Percentiles rank a stretch among this genome's conserved stretches.
These are phyloP conservation scores for Thumatha senex DNA, from an alignment of 2,888 invertebrate species.

Conservation along the genomic window DNA sequence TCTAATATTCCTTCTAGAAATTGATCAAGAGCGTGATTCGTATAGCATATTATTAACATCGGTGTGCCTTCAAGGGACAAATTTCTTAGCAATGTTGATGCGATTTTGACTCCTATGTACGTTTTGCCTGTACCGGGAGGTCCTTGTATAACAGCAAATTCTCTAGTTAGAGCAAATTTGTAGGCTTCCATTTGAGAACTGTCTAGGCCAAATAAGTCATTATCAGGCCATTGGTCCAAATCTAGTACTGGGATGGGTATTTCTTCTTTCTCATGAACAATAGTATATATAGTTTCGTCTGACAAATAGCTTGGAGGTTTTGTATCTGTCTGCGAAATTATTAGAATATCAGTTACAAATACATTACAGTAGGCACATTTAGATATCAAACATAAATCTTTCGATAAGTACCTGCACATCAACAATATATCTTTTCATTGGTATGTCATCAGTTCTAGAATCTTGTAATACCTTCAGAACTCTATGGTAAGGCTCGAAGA, in stretches of 20 bases:
- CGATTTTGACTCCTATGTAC: slow-evolving; percentile 89
- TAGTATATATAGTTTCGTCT: slow-evolving; percentile 56
- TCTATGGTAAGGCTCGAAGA: slow-evolving; percentile 92
- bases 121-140: slow-evolving; percentile 96
- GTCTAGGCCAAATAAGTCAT: slow-evolving; percentile 80
- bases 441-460: slow-evolving; percentile 82
- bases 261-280: slow-evolving; percentile 48
- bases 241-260: slow-evolving; percentile 61
- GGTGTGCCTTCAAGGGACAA: slow-evolving; percentile 81
- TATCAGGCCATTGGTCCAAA: slow-evolving; percentile 72
- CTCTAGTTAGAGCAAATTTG: slow-evolving; percentile 86
- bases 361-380: no score
- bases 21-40: slow-evolving; percentile 94
- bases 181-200: slow-evolving; percentile 87
- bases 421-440: slow-evolving; percentile 88
- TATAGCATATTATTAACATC: slow-evolving; percentile 91
- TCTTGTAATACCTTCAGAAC: slow-evolving; percentile 87
- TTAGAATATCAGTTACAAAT: background rate
- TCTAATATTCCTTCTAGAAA: slow-evolving; percentile 88
- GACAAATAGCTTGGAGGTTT: slow-evolving; percentile 67
- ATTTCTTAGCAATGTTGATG: slow-evolving; percentile 86
- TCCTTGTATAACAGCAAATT: slow-evolving; percentile 92
- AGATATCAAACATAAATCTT: no score
- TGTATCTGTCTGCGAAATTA: slow-evolving; percentile 51
- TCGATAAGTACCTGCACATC: slow-evolving; percentile 69